Conservation (phyloP, 2,113 vertebrate genomes). For the Bubo blakistoni region DNA sequence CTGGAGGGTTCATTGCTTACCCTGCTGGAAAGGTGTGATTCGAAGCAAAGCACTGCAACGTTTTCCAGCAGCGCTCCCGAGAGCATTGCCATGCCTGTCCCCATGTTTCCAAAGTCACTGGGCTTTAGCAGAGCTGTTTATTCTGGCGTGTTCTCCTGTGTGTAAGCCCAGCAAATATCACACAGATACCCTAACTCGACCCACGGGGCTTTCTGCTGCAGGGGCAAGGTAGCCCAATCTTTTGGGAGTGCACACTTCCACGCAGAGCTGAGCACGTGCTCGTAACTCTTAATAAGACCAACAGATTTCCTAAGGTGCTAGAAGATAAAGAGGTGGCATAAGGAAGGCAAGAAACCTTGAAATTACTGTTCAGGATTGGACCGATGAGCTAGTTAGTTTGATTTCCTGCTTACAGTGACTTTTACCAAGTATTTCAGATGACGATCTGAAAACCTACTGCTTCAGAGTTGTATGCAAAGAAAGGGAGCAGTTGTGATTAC, state of each 20-base stretch:
- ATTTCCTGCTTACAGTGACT: background rate
- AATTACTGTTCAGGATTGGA: background rate
- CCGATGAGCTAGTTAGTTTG: background rate
- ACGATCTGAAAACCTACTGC: background rate
- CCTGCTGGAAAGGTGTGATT: background rate
- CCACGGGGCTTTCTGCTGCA: background rate
- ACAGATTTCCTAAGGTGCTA: background rate
- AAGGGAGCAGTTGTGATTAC: background rate
- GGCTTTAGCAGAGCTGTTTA: background rate
- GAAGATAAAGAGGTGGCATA: background rate
- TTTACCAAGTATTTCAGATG: background rate
- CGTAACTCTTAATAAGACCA: background rate
- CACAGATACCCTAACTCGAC: background rate
- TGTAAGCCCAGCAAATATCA: background rate
- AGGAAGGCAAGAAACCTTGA: background rate
- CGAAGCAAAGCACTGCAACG: rapidly evolving
- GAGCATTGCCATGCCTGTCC: background rate
- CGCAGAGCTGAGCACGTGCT: rapidly evolving
- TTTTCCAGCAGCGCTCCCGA: rapidly evolving
- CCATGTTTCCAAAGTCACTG: background rate
- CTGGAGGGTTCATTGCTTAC: background rate
- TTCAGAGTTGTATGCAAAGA: background rate
- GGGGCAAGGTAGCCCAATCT: background rate
- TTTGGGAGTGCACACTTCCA: background rate
- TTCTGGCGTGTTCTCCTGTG: rapidly evolving